Conservation (phyloP, 2,888 invertebrate species). For the Glyphotaelius pellucidus region DNA sequence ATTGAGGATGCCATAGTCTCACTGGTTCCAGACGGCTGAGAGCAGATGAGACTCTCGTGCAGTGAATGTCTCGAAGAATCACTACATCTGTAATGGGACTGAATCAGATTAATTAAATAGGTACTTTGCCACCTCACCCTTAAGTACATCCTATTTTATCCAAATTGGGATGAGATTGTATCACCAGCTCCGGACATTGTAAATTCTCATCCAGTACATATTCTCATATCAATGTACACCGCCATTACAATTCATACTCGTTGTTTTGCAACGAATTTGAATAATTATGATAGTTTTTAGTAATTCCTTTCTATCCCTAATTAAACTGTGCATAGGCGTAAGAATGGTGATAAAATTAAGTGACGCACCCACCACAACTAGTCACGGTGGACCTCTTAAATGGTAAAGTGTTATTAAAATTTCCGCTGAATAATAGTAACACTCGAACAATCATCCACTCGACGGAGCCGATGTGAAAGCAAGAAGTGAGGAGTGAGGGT, state of each 20-base stretch:
- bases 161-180: no score
- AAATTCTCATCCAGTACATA: no score
- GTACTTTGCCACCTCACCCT: no score
- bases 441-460: conserved; percentile 50
- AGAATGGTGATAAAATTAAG: not conserved
- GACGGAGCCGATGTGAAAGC: conserved; percentile 21
- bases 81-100: no score
- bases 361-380: not conserved
- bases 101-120: no score
- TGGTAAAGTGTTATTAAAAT: conserved; percentile 18
- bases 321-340: not conserved
- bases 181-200: no score
- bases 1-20: no score
- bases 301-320: not conserved
- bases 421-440: conserved; percentile 45
- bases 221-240: not conserved
- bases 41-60: no score
- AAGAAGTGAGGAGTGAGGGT: not conserved
- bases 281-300: not conserved
- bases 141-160: no score
- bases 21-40: no score
- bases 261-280: not conserved
- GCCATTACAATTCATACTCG: not conserved
- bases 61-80: no score
- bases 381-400: not conserved